phyloP scores from a whole-genome alignment of 2,888 invertebrate species.

The Nemoura dubitans region DNA sequence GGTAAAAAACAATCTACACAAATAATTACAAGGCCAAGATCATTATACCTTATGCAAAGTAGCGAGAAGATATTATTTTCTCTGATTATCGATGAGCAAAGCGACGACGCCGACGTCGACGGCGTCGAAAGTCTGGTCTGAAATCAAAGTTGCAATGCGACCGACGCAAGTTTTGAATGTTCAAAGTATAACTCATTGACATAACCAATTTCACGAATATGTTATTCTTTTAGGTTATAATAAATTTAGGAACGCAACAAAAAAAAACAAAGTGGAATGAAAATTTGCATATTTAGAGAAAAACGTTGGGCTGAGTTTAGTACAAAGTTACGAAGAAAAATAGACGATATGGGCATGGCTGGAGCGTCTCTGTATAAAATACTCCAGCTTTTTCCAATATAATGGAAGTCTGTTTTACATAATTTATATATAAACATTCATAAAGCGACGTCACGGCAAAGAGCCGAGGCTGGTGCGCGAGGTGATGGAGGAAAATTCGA shows the following conservation, averaged over 20 bases:
- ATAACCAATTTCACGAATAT: conserved; percentile 49
- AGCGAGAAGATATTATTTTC: not conserved
- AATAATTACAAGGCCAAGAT: conserved; percentile 34
- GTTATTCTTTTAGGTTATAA: conserved; percentile 50
- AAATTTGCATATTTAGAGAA: conserved; percentile 51
- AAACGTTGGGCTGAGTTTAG: conserved; percentile 43
- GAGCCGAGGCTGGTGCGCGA: conserved; percentile 1
- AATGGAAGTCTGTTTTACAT: conserved; percentile 51
- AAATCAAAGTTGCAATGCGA: conserved; percentile 10
- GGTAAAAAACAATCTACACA: conserved; percentile 33
- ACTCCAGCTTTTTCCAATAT: conserved; percentile 50
- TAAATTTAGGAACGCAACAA: conserved; percentile 44
- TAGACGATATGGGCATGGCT: conserved; percentile 48
- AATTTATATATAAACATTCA: conserved; percentile 53
- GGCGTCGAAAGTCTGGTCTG: not conserved
- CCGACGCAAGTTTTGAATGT: conserved; percentile 44
- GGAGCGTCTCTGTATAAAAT: conserved; percentile 41
- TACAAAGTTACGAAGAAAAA: conserved; percentile 47
- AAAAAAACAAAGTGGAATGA: conserved; percentile 51
- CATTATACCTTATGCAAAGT: conserved; percentile 35
- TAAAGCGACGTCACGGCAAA: conserved; percentile 46
- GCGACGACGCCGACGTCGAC: conserved; percentile 3
- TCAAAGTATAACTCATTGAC: conserved; percentile 48
- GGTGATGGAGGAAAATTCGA: conserved; percentile 42
- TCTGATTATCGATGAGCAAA: conserved; percentile 5